These are phyloP conservation scores for Ophraella communa DNA, from an alignment of 2,888 invertebrate genomes.

Conservation along the genomic window DNA sequence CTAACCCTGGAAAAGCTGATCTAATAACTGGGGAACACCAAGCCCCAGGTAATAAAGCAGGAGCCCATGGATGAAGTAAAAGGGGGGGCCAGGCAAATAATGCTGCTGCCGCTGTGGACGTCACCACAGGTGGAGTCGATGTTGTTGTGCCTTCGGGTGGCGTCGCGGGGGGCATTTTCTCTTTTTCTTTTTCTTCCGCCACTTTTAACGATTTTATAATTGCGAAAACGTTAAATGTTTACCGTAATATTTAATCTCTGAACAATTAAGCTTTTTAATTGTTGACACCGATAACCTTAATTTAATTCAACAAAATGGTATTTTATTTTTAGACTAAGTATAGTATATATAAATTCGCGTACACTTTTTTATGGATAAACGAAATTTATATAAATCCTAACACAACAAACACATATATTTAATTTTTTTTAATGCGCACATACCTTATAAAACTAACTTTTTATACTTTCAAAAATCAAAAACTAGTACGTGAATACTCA, in stretches of 20 bases:
- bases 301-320: no score
- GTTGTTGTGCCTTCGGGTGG: constrained; percentile 37
- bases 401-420: not conserved
- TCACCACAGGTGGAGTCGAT: constrained; percentile 40
- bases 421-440: not conserved
- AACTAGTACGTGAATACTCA: constrained; percentile 9
- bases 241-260: no score
- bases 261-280: no score
- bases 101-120: constrained; percentile 60
- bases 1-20: constrained; percentile 78
- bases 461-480: constrained; percentile 3
- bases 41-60: constrained; percentile 72
- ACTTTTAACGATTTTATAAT: constrained; percentile 45
- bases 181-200: constrained; percentile 55
- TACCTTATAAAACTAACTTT: not conserved
- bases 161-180: constrained; percentile 44
- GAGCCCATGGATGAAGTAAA: constrained; percentile 77
- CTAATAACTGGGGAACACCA: constrained; percentile 72
- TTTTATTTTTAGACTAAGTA: no score
- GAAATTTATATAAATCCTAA: no score
- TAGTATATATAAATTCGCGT: not conserved
- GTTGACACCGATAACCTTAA: no score
- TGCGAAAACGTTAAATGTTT: constrained; percentile 15
- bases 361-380: no score
- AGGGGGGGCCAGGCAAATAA: constrained; percentile 79